These are phyloP conservation scores for Neotoma lepida DNA, from an alignment of 2,113 vertebrate species.

Conservation along the genomic window DNA sequence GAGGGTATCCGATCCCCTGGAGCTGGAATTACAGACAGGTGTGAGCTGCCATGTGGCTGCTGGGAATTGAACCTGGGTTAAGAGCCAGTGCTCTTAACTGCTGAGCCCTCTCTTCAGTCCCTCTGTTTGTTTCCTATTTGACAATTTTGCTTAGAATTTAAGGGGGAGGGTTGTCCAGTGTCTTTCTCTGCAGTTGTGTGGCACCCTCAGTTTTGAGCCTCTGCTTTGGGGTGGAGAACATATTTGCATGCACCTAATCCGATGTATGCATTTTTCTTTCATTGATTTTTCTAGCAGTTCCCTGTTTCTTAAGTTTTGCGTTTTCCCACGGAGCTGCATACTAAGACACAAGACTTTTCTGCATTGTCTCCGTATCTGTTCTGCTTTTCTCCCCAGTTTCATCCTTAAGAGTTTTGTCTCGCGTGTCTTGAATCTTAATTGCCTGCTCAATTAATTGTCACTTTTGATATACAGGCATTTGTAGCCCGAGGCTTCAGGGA, in stretches of 20 bases:
- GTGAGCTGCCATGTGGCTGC: background rate
- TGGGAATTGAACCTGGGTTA: background rate
- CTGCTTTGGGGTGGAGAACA: background rate
- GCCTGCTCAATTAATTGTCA: slow-evolving; percentile 55
- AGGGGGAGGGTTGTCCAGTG: background rate
- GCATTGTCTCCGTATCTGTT: background rate
- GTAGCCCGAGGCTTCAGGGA: slow-evolving; percentile 3
- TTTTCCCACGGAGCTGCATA: slow-evolving; percentile 23
- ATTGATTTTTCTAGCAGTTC: background rate
- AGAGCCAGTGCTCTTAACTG: background rate
- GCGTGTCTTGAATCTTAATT: slow-evolving; percentile 56
- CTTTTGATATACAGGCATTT: background rate
- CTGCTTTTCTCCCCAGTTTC: background rate
- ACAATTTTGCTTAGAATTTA: slow-evolving; percentile 14
- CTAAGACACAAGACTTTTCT: background rate
- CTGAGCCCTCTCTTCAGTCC: background rate
- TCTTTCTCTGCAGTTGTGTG: background rate
- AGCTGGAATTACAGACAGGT: background rate
- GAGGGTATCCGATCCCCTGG: background rate
- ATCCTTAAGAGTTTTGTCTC: slow-evolving; percentile 27
- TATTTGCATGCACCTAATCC: background rate
- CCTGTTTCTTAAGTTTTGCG: background rate
- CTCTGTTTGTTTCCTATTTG: background rate
- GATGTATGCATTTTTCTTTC: background rate
- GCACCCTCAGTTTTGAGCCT: background rate